Conservation (phyloP, 2,113 vertebrate species). For the Hippoglossus stenolepis region DNA sequence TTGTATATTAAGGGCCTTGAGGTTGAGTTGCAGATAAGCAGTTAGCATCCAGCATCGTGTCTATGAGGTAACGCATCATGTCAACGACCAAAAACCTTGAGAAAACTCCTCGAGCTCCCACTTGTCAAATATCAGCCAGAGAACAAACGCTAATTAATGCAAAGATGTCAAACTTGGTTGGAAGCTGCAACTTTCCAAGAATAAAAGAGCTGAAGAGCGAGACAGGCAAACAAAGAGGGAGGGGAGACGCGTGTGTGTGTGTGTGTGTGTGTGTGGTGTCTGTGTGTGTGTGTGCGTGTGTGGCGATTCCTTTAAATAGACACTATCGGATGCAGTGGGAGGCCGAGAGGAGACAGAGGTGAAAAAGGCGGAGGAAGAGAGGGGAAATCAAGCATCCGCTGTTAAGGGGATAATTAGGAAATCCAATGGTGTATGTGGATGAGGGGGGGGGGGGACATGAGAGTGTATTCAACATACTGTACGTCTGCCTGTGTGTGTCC, state of each 20-base stretch:
- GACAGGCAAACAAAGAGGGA: not conserved
- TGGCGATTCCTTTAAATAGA: conserved; percentile 24
- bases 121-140: conserved; percentile 15
- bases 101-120: not conserved
- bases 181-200: conserved; percentile 17
- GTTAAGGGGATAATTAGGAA: conserved; percentile 41
- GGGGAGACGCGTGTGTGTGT: not conserved
- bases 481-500: conserved; percentile 15
- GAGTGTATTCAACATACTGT: not conserved
- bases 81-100: too few relatives aligned
- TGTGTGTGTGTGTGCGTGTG: conserved; percentile 5
- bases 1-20: too few relatives aligned
- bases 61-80: too few relatives aligned
- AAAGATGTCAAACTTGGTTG: conserved; percentile 11
- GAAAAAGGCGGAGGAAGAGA: conserved; percentile 28
- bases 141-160: conserved; percentile 22
- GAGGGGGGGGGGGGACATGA: not conserved
- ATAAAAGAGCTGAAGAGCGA: not conserved
- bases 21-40: too few relatives aligned
- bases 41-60: too few relatives aligned
- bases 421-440: not conserved
- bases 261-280: conserved; percentile 6
- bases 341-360: conserved; percentile 18
- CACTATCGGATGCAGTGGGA: conserved; percentile 15
- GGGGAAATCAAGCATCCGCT: conserved; percentile 29